Evolutionary conservation across 2,113 vertebrate species (phyloP).

Genomic region (Cynopterus brachyotis): DNA sequence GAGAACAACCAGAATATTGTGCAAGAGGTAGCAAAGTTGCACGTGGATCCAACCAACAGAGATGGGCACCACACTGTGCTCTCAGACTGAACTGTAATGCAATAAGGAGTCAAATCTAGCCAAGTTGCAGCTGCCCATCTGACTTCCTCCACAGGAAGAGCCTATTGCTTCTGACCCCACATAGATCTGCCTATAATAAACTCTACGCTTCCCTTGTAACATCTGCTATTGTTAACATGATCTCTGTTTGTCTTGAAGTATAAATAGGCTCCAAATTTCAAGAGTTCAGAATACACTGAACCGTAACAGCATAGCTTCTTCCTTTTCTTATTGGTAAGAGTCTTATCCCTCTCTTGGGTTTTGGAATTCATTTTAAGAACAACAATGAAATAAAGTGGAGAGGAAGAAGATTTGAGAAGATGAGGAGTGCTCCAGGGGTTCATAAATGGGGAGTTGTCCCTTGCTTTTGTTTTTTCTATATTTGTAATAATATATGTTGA

Average conservation of each 20-base stretch:
- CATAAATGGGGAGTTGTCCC: constrained; percentile 38
- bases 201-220: constrained; percentile 39
- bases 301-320: constrained; percentile 67
- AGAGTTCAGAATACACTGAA: constrained; percentile 76
- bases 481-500: neutral
- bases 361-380: constrained; percentile 71
- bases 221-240: constrained; percentile 76
- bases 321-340: constrained; percentile 69
- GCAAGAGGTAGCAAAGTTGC: neutral
- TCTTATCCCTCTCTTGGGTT: constrained; percentile 62
- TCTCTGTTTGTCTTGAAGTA: constrained; percentile 75
- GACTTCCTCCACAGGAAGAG: constrained; percentile 60
- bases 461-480: constrained; percentile 30
- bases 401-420: constrained; percentile 58
- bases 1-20: neutral
- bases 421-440: constrained; percentile 3
- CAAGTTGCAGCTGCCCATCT: constrained; percentile 47
- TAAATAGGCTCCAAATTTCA: constrained; percentile 74
- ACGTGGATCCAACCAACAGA: neutral
- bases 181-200: constrained; percentile 43
- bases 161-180: constrained; percentile 48
- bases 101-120: neutral
- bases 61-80: neutral
- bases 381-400: constrained; percentile 63
- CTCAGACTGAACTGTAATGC: neutral